Evolutionary conservation across 2,888 invertebrate genomes (phyloP).

Genomic region (Volucella inflata): DNA sequence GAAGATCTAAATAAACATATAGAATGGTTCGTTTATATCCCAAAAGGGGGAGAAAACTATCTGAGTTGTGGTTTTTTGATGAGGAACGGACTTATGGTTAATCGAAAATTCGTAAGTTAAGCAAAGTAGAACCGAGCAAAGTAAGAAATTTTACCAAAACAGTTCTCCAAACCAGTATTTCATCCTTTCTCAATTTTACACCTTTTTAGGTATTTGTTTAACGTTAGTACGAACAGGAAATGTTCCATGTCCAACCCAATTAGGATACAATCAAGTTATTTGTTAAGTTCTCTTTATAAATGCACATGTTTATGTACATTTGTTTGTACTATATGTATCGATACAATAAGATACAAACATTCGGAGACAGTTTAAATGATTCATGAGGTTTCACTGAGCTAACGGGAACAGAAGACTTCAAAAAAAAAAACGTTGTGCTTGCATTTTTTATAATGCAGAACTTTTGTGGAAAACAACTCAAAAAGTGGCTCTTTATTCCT

Average conservation of each 20-base stretch:
- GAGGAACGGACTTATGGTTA: conserved; percentile 61
- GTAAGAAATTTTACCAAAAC: neutral
- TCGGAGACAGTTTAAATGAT: conserved; percentile 36
- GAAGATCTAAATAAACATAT: no score
- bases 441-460: conserved; percentile 49
- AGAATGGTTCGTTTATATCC: conserved; percentile 3
- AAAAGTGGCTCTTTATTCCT: conserved; percentile 3
- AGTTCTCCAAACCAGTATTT: conserved; percentile 32
- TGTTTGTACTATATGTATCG: neutral
- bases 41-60: conserved; percentile 5
- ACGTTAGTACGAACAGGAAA: conserved; percentile 49
- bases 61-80: conserved; percentile 60
- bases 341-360: conserved; percentile 3
- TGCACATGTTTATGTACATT: conserved; percentile 4
- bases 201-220: conserved; percentile 63
- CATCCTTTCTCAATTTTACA: conserved; percentile 64
- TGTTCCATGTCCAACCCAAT: conserved; percentile 57
- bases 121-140: neutral
- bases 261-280: conserved; percentile 62
- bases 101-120: conserved; percentile 56
- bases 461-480: conserved; percentile 41
- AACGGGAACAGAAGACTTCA: conserved; percentile 14
- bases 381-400: conserved; percentile 9
- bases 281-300: conserved; percentile 32
- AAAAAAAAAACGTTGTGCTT: conserved; percentile 48